A percentile compares a stretch with the other conserved stretches of the same genome.
These are phyloP conservation scores for Parelbella ahira DNA, from an alignment of 2,888 invertebrate species.

Conservation along the genomic window DNA sequence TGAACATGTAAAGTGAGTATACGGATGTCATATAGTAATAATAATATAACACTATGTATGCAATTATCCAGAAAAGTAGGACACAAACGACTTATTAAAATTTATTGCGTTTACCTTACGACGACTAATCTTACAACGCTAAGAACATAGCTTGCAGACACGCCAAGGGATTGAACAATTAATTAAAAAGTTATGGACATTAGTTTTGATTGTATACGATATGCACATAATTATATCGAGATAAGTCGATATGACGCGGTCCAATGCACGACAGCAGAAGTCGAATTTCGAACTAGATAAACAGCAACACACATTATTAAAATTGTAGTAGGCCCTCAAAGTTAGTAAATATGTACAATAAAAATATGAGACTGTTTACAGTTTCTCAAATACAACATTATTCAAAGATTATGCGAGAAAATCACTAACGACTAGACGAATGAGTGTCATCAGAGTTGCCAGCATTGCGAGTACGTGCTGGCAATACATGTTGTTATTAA, in stretches of 20 bases:
- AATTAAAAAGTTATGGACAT: constrained; percentile 27
- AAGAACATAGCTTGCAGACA: constrained; percentile 39
- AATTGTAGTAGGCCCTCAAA: constrained; percentile 71
- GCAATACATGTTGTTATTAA: too few relatives aligned
- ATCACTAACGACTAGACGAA: constrained; percentile 66
- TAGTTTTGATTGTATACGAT: constrained; percentile 33
- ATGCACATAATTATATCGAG: constrained; percentile 43
- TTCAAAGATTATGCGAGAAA: constrained; percentile 74
- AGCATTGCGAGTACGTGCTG: constrained; percentile 23
- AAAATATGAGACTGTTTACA: constrained; percentile 70
- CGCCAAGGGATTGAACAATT: constrained; percentile 32
- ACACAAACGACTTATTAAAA: constrained; percentile 52
- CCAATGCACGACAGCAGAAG: constrained; percentile 46
- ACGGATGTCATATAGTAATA: constrained; percentile 37
- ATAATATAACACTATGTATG: constrained; percentile 39
- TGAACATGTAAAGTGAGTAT: constrained; percentile 33
- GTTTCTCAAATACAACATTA: constrained; percentile 63
- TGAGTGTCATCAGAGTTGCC: constrained; percentile 37
- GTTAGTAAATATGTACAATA: constrained; percentile 76
- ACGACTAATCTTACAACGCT: constrained; percentile 7
- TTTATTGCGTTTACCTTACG: constrained; percentile 30
- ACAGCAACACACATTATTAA: constrained; percentile 68
- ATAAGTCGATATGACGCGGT: constrained; percentile 46
- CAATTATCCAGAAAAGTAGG: constrained; percentile 56
- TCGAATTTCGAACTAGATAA: constrained; percentile 61